These are phyloP conservation scores for Sebastes itinus DNA, from an alignment of 2,797 vertebrate species.

Conservation along the genomic window DNA sequence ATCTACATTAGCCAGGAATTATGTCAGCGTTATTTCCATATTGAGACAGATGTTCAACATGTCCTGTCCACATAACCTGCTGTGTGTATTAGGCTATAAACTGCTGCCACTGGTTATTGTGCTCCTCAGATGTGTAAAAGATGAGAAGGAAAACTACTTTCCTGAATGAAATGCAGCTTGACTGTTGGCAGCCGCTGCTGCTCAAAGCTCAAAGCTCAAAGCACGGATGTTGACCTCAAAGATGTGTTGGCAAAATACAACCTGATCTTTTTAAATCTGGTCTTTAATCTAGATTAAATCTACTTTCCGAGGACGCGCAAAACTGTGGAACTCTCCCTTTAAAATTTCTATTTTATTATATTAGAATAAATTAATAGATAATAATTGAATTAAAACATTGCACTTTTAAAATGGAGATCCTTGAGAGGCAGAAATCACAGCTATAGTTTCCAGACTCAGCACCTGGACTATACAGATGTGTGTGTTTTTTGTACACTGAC, in stretches of 20 bases:
- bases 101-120: not conserved
- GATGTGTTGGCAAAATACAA: not conserved
- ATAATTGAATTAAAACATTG: not conserved
- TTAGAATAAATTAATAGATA: not conserved
- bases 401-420: no score
- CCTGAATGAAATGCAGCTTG: not conserved
- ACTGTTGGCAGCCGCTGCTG: not conserved
- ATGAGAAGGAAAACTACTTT: not conserved
- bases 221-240: not conserved
- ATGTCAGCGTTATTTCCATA: slow-evolving; percentile 28
- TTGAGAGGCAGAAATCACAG: not conserved
- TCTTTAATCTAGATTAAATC: not conserved
- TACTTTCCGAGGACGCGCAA: not conserved
- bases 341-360: not conserved
- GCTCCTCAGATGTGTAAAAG: not conserved
- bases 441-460: not conserved
- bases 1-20: slow-evolving; percentile 39
- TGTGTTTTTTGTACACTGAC: not conserved
- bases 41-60: slow-evolving; percentile 42
- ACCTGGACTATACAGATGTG: not conserved
- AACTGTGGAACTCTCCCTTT: not conserved
- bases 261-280: not conserved
- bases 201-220: not conserved
- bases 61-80: slow-evolving; percentile 3
- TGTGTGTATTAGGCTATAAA: not conserved